Evolutionary conservation across 2,113 vertebrate genomes (phyloP).

Genomic region (Hydrolagus affinis): DNA sequence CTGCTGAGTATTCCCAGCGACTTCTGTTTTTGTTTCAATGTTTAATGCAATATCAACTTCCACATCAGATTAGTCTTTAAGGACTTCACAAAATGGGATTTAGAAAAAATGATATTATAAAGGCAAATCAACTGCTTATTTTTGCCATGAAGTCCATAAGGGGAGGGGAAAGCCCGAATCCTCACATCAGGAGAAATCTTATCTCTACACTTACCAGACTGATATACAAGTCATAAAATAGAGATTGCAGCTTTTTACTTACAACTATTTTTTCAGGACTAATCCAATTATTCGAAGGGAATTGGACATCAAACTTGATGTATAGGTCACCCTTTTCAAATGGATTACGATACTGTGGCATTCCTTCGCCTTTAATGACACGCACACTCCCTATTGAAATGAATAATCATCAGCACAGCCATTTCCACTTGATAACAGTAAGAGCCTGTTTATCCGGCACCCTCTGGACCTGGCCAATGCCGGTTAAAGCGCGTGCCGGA

Average conservation of each 20-base stretch:
- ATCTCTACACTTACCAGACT: neutral
- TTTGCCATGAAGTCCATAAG: too few species aligned
- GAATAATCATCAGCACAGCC: conserved; percentile 5
- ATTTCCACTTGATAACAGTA: neutral
- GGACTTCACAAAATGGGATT: too few species aligned
- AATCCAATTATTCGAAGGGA: conserved; percentile 98
- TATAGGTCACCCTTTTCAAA: conserved; percentile 97
- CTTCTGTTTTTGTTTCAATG: too few species aligned
- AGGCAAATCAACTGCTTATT: too few species aligned
- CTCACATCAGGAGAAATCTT: neutral
- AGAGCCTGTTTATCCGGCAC: too few species aligned
- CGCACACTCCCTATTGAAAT: conserved; percentile 68
- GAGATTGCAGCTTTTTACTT: conserved; percentile 47
- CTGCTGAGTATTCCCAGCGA: too few species aligned
- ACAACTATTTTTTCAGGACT: conserved; percentile 91
- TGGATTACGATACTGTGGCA: conserved; percentile 96
- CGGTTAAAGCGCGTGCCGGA: too few species aligned
- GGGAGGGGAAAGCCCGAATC: neutral
- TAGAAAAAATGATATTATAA: too few species aligned
- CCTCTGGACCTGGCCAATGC: too few species aligned
- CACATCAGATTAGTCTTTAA: too few species aligned
- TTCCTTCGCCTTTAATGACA: conserved; percentile 87
- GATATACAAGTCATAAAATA: neutral
- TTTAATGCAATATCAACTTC: too few species aligned
- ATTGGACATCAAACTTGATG: conserved; percentile 93